Base-by-base conservation (phyloP, 92 coral and sea anemone genomes). In the Umimayanthus kanabou region DNA sequence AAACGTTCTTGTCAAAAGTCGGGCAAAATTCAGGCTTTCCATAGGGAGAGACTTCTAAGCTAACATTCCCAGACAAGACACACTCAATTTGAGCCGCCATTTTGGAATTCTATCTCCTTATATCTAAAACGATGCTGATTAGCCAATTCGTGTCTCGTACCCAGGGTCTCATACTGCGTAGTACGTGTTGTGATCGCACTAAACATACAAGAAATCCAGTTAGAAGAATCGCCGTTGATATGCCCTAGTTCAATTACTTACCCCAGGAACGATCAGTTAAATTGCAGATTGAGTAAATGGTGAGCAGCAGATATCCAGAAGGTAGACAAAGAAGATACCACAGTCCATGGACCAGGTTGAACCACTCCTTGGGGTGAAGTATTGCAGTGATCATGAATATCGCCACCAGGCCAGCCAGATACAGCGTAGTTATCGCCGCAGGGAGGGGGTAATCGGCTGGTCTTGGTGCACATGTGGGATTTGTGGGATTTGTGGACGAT, bases 241-340 rank as follows among this genome's bases (percentile, higher is more conserved):
- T 50, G 10, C 15, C 10, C 37, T 33, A 33, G 37, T 50, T 50
- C 9, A 5, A 3, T 4, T 23, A 75, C 94, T 16, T 84, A 92
- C 94, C 94, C 94, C 94, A 92, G 7, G 94, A 92, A 40, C 94
- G 81, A 73, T 92, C 94, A 26, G 94, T 92, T 55, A 92, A 47
- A 57, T 91, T 91, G 79, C 91, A 91, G 47, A 91, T 28, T 15
- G 93, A 88, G 50, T 88, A 91, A 22, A 91, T 80, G 45, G 93
- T 88, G 20, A 91, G 93, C 1, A 91, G 80, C 4, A 91, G 85
- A 49, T 91, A 88, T 0, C 93, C 93, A 28, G 93, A 88, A 3
- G 93, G 93, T 1, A 91, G 81, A 42, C 91, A 88, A 6, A 92
- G 85, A 23, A 92, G 90, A 50, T 92, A 92, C 94, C 90, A 92